Percentiles rank a stretch among this genome's conserved stretches.
Conservation (phyloP, 2,888 invertebrate genomes). For the Parasteatoda lunata region DNA sequence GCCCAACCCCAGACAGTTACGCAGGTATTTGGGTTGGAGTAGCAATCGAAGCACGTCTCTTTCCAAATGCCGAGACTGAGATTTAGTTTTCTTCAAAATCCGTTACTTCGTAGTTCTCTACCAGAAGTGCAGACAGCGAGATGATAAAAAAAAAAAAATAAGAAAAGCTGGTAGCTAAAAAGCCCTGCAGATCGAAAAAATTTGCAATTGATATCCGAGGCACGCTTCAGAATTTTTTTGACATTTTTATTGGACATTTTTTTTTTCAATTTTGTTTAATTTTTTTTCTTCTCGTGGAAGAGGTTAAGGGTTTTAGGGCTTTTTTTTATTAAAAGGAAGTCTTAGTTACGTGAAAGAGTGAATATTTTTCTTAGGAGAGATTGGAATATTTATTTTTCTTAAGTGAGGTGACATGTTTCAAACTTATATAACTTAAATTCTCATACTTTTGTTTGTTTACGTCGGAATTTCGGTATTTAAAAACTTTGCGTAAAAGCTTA, state of each 20-base stretch:
- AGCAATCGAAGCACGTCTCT: constrained; percentile 45
- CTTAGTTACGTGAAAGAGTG: no score
- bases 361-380: no score
- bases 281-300: not conserved
- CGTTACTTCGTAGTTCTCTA: constrained; percentile 1
- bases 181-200: constrained; percentile 29
- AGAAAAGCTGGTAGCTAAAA: constrained; percentile 1
- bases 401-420: no score
- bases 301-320: not conserved
- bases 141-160: not conserved
- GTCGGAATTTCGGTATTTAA: no score
- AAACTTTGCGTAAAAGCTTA: no score
- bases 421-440: no score
- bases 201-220: constrained; percentile 51
- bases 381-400: no score
- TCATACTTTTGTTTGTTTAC: no score
- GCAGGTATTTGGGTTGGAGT: constrained; percentile 38
- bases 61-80: constrained; percentile 47
- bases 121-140: not conserved
- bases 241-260: constrained; percentile 3
- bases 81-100: constrained; percentile 53
- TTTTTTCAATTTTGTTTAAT: not conserved
- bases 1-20: constrained; percentile 18
- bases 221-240: constrained; percentile 29
- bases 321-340: no score